Evolutionary conservation across 2,888 invertebrate species (phyloP).

Genomic region (Agriopis leucophaearia): DNA sequence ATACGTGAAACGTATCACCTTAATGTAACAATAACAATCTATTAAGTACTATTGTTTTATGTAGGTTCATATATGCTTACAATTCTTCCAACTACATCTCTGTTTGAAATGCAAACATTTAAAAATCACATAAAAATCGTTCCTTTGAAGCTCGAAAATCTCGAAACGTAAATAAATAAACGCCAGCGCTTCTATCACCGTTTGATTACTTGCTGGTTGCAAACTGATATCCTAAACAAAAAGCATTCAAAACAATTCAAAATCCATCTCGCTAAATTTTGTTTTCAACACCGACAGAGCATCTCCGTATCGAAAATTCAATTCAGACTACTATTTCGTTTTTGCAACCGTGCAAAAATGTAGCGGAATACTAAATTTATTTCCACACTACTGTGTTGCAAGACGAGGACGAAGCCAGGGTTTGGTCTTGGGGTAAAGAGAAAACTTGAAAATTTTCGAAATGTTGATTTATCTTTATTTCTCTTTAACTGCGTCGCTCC

Average conservation of each 20-base stretch:
- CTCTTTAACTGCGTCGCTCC: no score
- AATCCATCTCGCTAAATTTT: conserved; percentile 24
- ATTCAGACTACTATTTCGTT: conserved; percentile 27
- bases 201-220: conserved; percentile 10
- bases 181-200: conserved; percentile 4
- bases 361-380: conserved; percentile 42
- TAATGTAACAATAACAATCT: not conserved
- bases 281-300: conserved; percentile 26
- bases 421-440: not conserved
- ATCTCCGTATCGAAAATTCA: conserved; percentile 32
- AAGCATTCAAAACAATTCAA: conserved; percentile 28
- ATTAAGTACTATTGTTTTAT: not conserved
- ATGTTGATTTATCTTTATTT: not conserved
- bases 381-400: conserved; percentile 49
- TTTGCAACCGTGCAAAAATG: conserved; percentile 37
- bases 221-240: conserved; percentile 23
- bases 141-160: conserved; percentile 5
- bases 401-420: conserved; percentile 34
- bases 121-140: not conserved
- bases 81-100: not conserved
- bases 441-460: not conserved
- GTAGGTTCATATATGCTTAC: not conserved
- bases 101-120: not conserved
- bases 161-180: conserved; percentile 12
- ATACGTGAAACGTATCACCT: no score